phyloP scores from a whole-genome alignment of 1,140 invertebrate species.

The Asbolus verrucosus region DNA sequence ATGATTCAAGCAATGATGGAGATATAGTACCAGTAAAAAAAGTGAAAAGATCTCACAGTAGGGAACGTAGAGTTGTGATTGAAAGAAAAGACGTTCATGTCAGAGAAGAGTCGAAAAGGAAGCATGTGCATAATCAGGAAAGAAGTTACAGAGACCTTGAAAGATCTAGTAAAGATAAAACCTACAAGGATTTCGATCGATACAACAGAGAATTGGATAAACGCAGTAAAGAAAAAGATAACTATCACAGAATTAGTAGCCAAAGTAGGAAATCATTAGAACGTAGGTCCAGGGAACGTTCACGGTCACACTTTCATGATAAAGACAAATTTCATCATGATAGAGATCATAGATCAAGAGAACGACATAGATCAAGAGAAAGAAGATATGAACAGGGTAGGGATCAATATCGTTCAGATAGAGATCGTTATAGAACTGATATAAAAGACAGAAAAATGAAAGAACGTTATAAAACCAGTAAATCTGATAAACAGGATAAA shows the following conservation, averaged over 20 bases:
- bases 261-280: slow-evolving; percentile 43
- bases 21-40: slow-evolving; percentile 59
- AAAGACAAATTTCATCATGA: slow-evolving; percentile 1
- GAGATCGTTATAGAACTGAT: slow-evolving; percentile 53
- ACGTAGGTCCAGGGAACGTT: slow-evolving; percentile 49
- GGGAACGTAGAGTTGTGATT: slow-evolving; percentile 59
- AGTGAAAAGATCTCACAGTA: slow-evolving; percentile 64
- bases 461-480: slow-evolving; percentile 58
- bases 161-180: slow-evolving; percentile 56
- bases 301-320: slow-evolving; percentile 55
- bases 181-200: slow-evolving; percentile 44
- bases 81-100: slow-evolving; percentile 56
- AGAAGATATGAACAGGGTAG: slow-evolving; percentile 9
- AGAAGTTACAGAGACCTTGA: slow-evolving; percentile 51
- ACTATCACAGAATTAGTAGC: background rate
- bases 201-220: slow-evolving; percentile 42
- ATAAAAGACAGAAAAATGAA: slow-evolving; percentile 60
- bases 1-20: slow-evolving; percentile 63
- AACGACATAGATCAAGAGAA: slow-evolving; percentile 44
- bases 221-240: slow-evolving; percentile 50
- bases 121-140: slow-evolving; percentile 52
- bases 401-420: slow-evolving; percentile 55
- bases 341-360: slow-evolving; percentile 8
- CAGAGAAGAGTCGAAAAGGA: slow-evolving; percentile 57
- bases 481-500: slow-evolving; percentile 71